These are phyloP conservation scores for Conus canariensis DNA, from an alignment of 2,888 invertebrate species.

Conservation along the genomic window DNA sequence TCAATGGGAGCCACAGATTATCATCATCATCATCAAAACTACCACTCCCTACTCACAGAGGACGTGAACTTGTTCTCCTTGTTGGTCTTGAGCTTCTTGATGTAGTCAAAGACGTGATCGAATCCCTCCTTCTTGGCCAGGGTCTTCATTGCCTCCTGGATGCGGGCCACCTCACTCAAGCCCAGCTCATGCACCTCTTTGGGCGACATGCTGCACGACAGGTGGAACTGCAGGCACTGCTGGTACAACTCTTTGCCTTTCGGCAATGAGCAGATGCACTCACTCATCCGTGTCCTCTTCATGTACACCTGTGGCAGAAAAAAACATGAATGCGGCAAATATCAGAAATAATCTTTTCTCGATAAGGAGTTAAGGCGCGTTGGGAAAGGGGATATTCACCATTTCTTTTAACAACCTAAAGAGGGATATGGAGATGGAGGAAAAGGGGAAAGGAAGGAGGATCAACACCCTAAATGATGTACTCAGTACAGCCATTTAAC, in stretches of 20 bases:
- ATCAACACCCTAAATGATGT: too few relatives aligned
- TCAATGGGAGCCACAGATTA: too few relatives aligned
- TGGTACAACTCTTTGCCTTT: constrained; percentile 69
- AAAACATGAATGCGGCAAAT: too few relatives aligned
- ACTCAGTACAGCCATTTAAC: too few relatives aligned
- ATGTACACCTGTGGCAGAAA: constrained; percentile 57
- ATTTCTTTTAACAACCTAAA: too few relatives aligned
- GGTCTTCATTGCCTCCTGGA: constrained; percentile 59
- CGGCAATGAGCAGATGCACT: constrained; percentile 68
- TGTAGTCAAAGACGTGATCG: constrained; percentile 33
- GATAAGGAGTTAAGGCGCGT: too few relatives aligned
- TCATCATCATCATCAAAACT: too few relatives aligned
- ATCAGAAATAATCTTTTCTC: background rate
- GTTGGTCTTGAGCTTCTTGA: constrained; percentile 51
- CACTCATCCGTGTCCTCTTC: constrained; percentile 59
- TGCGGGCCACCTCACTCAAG: constrained; percentile 71
- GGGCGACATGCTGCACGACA: constrained; percentile 64
- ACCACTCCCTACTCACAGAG: background rate
- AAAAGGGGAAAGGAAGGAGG: too few relatives aligned
- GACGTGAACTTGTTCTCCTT: constrained; percentile 67
- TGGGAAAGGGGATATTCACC: too few relatives aligned
- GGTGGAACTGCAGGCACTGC: constrained; percentile 70
- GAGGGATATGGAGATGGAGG: too few relatives aligned
- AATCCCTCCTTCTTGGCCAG: constrained; percentile 52
- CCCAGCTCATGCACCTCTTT: constrained; percentile 74